Conservation (phyloP, 1,140 invertebrate genomes). For the Microplitis demolitor region DNA sequence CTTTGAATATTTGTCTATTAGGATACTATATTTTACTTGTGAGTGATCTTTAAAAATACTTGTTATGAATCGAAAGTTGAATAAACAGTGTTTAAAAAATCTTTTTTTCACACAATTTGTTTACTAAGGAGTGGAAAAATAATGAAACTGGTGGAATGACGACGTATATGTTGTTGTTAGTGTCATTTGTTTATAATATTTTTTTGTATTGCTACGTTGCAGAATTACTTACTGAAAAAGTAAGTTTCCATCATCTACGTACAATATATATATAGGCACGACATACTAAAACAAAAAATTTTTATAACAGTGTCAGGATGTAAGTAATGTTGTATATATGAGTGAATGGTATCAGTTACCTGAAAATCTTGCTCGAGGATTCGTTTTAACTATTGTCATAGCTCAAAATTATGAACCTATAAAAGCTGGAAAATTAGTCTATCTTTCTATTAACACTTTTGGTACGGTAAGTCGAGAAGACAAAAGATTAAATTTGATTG, state of each 20-base stretch:
- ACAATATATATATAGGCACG: no score
- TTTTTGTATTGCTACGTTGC: constrained; percentile 25
- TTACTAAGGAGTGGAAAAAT: constrained; percentile 38
- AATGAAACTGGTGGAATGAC: constrained; percentile 26
- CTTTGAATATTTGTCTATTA: constrained; percentile 26
- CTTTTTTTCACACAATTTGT: not conserved
- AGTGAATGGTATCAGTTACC: constrained; percentile 44
- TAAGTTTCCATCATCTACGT: not conserved
- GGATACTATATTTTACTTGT: constrained; percentile 29
- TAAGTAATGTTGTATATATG: constrained; percentile 33
- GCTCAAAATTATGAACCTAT: constrained; percentile 37
- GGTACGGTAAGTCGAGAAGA: constrained; percentile 37
- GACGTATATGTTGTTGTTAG: constrained; percentile 36
- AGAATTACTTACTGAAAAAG: constrained; percentile 11
- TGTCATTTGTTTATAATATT: constrained; percentile 42
- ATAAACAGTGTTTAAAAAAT: no score
- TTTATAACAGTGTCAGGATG: constrained; percentile 23
- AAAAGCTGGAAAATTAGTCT: constrained; percentile 44
- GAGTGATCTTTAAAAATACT: not conserved
- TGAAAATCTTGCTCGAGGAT: constrained; percentile 26
- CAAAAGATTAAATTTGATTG: not conserved
- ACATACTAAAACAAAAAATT: not conserved
- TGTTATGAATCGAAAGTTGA: not conserved
- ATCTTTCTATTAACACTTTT: constrained; percentile 42
- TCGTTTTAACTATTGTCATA: constrained; percentile 35